Evolutionary conservation across 2,888 invertebrate genomes (phyloP), one percentile per base, ranked within the genome.

Genomic region (Limenitis camilla): DNA sequence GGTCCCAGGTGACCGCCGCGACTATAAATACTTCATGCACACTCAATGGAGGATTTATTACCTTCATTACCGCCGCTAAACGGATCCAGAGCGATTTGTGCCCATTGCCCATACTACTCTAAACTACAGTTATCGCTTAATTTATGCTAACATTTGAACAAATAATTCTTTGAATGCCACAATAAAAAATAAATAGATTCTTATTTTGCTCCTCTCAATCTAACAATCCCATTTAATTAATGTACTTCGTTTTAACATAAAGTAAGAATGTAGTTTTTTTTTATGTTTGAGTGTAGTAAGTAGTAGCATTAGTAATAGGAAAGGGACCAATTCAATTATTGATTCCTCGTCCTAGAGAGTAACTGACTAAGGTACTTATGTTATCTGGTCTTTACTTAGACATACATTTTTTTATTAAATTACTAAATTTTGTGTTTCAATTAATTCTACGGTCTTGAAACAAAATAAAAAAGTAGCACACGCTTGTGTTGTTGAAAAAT

Each of bases 1-100:
- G 79, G 81, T 77, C 70, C 71, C 76, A 77, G 78, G 74, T 80
- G 79, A 79, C 76, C 73, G 75, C 69, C 70, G 71, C 70, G 52
- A 58, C 68, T 79, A 82, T 76, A 72, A 77, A 82, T 81, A 82
- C 68, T 58, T 64, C 66, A 67, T 71, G 71, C 63, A 68, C 75
- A 67, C 68, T 76, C 75, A 76, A 81, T 79, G 71, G 70, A 59
- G 68, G 72, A 74, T 81, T 79, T 78, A 78, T 76, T 66, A 68
- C 68, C 71, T 68, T 74, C 73, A 75, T 78, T 80, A 76, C 69
- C n/a, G n/a, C 61, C 61, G 63, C 67, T 67, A 61, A 65, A 64
- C 62, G 65, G 62, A 51, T 58, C 53, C 49, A 50, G 55, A 49
- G 55, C 59, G 56, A 55, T 64, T 62, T 57, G 53, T 52, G 53